phyloP scores from a whole-genome alignment of 2,797 vertebrate species.

The Tangara arthus region DNA sequence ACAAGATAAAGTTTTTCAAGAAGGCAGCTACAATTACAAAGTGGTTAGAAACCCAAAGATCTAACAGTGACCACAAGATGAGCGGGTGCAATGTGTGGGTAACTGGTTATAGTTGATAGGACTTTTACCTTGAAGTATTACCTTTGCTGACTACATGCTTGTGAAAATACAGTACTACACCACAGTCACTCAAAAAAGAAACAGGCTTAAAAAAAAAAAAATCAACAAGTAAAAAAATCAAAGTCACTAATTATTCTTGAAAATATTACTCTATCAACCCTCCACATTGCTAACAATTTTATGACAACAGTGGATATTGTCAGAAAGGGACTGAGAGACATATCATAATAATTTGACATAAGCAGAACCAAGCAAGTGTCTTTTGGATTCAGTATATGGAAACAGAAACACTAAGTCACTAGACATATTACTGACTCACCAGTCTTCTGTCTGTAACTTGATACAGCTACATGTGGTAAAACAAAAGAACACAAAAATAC shows the following conservation, averaged over 20 bases:
- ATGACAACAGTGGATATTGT: neutral
- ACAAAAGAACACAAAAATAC: neutral
- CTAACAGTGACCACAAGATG: neutral
- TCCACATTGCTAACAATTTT: neutral
- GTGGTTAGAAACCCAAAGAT: neutral
- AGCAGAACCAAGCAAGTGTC: neutral
- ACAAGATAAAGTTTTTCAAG: neutral
- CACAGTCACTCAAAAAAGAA: neutral
- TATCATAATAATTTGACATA: neutral
- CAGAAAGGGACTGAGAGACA: neutral
- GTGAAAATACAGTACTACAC: neutral
- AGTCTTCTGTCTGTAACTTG: neutral
- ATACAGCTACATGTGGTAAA: neutral
- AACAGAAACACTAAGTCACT: constrained; percentile 15
- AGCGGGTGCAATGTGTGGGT: neutral
- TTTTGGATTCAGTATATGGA: constrained; percentile 8
- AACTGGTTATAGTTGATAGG: neutral
- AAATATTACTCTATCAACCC: neutral
- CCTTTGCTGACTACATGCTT: neutral
- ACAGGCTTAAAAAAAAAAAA: neutral
- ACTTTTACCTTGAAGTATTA: neutral
- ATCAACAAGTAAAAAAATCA: neutral
- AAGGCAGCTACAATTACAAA: neutral
- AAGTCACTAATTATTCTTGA: neutral
- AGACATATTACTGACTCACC: constrained; percentile 3